Base-by-base conservation (phyloP, 2,113 vertebrate species). In the Centropus unirufus region DNA sequence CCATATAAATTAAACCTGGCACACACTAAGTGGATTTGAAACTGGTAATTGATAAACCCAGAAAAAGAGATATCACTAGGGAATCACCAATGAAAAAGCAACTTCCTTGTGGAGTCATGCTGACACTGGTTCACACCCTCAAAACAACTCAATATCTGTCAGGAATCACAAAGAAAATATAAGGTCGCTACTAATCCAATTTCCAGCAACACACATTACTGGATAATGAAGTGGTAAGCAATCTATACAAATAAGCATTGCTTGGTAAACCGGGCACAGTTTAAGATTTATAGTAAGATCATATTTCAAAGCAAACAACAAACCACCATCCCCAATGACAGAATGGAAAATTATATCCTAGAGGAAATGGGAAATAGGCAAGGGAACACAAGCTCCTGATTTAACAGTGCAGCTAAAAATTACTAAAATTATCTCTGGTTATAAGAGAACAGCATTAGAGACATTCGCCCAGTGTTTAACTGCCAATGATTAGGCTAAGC, bases 171-270 rank as follows among this genome's bases (percentile, higher is more conserved):
- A 88, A 90, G 90, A 96, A 95, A 93, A 83, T 93, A 92, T 4
- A 89, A 96, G 76, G 83, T 94, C 86, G 89, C 57, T 84, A 83
- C 85, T 89, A 94, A 94, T 92, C 88, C 76, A 92, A 90, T 96
- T 86, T 93, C 87, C 88, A 95, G 90, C 83, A 90, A 49, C 88
- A 81, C 40, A 92, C 61, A 87, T 83, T 89, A 82, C 61, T 49
- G 61, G 79, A 96, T 96, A 97, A 97, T 95, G 68, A 96, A 96
- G 76, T 89, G 80, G 90, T 68, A 96, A 90, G 73, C 69, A 86
- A 95, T 95, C 92, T 78, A 64, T 89, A 93, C 40, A 90, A 83
- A 90, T 93, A 90, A 81, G 47, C 61, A 82, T 9, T 64, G 44
- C 82, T 92, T 78, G 52, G 66, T 68, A 92, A 90, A 90, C 58